phyloP scores from a whole-genome alignment of 2,888 invertebrate species.

The Sipha maydis region DNA sequence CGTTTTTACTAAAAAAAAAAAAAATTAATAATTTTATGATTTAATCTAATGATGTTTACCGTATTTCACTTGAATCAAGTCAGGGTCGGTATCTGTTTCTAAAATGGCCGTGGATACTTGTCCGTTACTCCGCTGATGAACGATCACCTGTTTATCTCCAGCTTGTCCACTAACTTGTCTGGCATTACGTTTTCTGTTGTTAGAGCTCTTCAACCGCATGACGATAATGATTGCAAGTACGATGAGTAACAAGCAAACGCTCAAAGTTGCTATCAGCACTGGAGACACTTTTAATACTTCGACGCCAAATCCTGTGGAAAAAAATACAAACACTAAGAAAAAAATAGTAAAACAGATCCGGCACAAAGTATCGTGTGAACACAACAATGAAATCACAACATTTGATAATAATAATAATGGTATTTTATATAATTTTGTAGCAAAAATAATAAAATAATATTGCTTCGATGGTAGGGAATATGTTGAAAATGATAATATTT shows the following conservation, averaged over 20 bases:
- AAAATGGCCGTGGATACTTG: slow-evolving; percentile 48
- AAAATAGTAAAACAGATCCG: background rate
- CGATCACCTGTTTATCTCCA: slow-evolving; percentile 43
- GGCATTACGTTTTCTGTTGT: slow-evolving; percentile 38
- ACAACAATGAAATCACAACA: background rate
- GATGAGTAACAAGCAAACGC: slow-evolving; percentile 24
- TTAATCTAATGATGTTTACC: slow-evolving; percentile 13
- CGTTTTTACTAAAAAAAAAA: too few relatives aligned
- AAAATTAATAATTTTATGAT: too few relatives aligned
- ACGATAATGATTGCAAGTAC: background rate
- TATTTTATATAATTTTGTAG: background rate
- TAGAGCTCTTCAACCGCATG: slow-evolving; percentile 3
- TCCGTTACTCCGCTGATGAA: slow-evolving; percentile 55
- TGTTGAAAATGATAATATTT: background rate
- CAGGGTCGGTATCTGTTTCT: slow-evolving; percentile 53
- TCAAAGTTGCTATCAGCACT: slow-evolving; percentile 3
- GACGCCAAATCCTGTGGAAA: slow-evolving; percentile 48
- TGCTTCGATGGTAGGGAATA: background rate
- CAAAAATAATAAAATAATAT: background rate
- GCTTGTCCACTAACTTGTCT: background rate
- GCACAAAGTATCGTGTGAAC: background rate
- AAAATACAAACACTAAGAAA: background rate
- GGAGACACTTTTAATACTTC: slow-evolving; percentile 55
- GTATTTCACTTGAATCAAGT: slow-evolving; percentile 56
- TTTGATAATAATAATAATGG: background rate